Conservation (phyloP, 2,797 vertebrate genomes). For the Loriculus beryllinus region DNA sequence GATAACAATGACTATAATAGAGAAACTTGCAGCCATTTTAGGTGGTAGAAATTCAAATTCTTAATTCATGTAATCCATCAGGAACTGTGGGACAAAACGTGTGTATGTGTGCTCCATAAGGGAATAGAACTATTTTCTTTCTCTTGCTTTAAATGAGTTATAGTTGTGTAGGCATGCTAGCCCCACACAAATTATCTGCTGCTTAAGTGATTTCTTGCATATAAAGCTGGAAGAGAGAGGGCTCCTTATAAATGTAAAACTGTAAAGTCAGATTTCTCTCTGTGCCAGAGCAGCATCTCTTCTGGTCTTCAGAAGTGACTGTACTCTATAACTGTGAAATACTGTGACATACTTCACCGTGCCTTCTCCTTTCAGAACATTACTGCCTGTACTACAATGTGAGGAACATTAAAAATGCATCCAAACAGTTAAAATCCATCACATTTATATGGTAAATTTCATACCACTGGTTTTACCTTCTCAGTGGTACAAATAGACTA, state of each 20-base stretch:
- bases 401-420: neutral
- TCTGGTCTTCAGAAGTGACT: neutral
- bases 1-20: neutral
- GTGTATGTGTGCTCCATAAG: neutral
- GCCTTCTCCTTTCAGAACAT: neutral
- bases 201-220: neutral
- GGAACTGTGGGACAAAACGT: neutral
- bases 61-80: neutral
- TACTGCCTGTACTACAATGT: neutral
- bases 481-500: neutral
- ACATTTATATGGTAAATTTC: neutral
- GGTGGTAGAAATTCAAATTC: neutral
- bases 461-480: neutral
- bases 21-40: neutral
- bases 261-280: neutral
- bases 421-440: neutral
- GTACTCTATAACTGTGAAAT: neutral
- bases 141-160: neutral
- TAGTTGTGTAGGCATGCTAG: neutral
- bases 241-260: neutral
- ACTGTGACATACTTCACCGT: neutral
- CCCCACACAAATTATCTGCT: neutral
- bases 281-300: neutral
- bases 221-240: neutral
- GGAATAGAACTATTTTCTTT: neutral